These are phyloP conservation scores for Siniperca obscura DNA, from an alignment of 2,797 vertebrate species.

Conservation along the genomic window DNA sequence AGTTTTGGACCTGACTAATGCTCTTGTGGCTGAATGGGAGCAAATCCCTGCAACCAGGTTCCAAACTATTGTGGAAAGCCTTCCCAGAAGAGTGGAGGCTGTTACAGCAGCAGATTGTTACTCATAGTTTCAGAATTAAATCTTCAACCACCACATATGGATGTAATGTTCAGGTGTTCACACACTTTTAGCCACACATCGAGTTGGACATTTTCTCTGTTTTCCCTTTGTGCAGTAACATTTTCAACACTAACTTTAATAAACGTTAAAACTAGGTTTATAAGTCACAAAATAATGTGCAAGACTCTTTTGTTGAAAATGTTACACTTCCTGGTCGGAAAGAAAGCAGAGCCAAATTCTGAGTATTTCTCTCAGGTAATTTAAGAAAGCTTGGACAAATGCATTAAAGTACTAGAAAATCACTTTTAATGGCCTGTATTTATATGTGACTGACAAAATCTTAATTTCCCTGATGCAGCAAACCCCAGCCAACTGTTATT, in stretches of 20 bases:
- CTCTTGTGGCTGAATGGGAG: not conserved
- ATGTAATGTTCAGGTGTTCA: not conserved
- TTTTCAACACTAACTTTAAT: not conserved
- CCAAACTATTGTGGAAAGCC: too few species aligned
- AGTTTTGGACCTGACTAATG: not conserved
- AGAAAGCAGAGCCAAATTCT: not conserved
- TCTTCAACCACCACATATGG: not conserved
- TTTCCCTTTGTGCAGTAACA: not conserved
- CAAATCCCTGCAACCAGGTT: too few species aligned
- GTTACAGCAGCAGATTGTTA: too few species aligned
- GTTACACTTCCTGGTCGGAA: not conserved
- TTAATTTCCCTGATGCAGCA: not conserved
- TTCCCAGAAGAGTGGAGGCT: too few species aligned
- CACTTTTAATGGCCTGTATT: not conserved
- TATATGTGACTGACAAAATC: not conserved
- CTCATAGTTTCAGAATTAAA: not conserved
- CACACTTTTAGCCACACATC: not conserved
- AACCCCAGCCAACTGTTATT: not conserved
- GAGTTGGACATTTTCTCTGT: not conserved
- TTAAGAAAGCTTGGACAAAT: constrained; percentile 3
- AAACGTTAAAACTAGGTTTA: not conserved
- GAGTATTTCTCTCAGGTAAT: not conserved
- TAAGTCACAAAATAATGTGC: not conserved
- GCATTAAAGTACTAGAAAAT: not conserved
- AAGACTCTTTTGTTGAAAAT: not conserved